Percentiles rank a stretch among this genome's conserved stretches.
Conservation (phyloP, 23 tunicate genomes). For the Pegea sp. region DNA sequence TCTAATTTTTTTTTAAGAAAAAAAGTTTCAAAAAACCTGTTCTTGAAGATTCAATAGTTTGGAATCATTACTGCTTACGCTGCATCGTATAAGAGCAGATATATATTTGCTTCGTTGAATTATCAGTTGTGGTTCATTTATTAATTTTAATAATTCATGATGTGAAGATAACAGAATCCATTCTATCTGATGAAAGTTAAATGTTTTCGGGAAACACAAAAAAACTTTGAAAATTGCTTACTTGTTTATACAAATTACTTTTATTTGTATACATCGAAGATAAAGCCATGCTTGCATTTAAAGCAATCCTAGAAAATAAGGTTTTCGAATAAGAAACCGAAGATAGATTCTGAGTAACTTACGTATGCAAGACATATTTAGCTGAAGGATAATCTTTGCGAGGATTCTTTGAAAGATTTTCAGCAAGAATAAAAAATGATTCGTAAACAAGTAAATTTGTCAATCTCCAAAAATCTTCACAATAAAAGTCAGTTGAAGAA, state of each 20-base stretch:
- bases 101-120: conserved; percentile 55
- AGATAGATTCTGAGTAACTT: neutral
- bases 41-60: conserved; percentile 50
- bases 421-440: conserved; percentile 27
- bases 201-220: too few species aligned
- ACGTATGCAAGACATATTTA: conserved; percentile 64
- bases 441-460: conserved; percentile 26
- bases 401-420: conserved; percentile 15
- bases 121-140: conserved; percentile 35
- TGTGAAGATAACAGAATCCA: conserved; percentile 56
- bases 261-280: too few species aligned
- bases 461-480: conserved; percentile 41
- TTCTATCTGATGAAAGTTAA: conserved; percentile 24
- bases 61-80: conserved; percentile 28
- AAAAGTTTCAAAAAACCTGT: conserved; percentile 21
- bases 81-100: conserved; percentile 37
- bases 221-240: too few species aligned
- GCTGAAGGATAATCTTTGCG: conserved; percentile 24
- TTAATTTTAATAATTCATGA: conserved; percentile 29
- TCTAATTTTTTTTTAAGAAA: too few species aligned
- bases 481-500: conserved; percentile 13
- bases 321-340: neutral
- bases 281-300: too few species aligned
- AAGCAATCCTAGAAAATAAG: too few species aligned
- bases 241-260: too few species aligned